These are phyloP conservation scores for Carcharodon carcharias DNA, from an alignment of 2,797 vertebrate genomes.

Conservation along the genomic window DNA sequence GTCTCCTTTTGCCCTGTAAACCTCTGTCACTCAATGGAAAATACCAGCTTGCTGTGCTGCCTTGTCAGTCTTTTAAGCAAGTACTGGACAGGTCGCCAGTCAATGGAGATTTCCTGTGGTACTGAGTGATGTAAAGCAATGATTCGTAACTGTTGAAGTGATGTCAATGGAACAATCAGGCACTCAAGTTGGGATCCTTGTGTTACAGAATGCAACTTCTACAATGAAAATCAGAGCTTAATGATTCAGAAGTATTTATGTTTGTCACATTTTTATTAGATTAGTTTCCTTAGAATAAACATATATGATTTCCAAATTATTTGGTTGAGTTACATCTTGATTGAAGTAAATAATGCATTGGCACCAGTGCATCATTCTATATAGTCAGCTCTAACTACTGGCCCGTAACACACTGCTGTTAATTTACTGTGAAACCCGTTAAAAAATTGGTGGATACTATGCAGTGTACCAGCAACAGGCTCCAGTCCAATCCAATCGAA, in stretches of 20 bases:
- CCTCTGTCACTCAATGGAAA: background rate
- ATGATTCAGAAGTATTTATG: background rate
- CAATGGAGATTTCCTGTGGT: background rate
- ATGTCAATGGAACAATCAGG: background rate
- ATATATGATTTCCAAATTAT: background rate
- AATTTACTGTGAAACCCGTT: background rate
- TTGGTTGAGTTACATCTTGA: background rate
- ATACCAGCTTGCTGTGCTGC: background rate
- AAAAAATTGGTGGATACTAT: too few relatives aligned
- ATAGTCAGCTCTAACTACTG: background rate
- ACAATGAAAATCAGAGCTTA: background rate
- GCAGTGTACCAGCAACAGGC: background rate
- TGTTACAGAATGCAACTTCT: background rate
- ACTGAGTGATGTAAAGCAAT: background rate
- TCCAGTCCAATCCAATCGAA: background rate
- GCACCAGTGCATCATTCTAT: background rate
- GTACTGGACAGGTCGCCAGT: background rate
- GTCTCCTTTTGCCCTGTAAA: background rate
- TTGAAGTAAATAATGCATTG: background rate
- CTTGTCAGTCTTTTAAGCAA: background rate
- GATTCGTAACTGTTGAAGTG: background rate
- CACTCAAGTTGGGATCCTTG: background rate
- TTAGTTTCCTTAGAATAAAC: background rate
- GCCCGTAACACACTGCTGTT: background rate
- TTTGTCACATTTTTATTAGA: background rate